Conservation (phyloP, 2,888 invertebrate genomes). For the Macrosoma leucophasiata region DNA sequence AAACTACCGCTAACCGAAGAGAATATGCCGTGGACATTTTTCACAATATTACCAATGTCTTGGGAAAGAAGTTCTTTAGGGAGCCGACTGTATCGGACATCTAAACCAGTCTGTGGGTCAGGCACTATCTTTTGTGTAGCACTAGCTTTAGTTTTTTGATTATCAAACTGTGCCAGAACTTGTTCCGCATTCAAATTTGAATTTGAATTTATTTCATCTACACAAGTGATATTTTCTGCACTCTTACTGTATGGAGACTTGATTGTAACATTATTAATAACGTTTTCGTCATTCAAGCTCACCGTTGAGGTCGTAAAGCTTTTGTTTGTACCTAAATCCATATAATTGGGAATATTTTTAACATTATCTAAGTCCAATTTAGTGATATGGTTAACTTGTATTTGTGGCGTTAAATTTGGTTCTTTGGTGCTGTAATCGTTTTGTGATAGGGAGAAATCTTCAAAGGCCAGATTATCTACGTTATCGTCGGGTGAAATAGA, state of each 20-base stretch:
- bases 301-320: conserved; percentile 44
- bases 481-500: conserved; percentile 3
- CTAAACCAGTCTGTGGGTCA: conserved; percentile 32
- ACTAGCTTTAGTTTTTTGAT: conserved; percentile 47
- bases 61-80: conserved; percentile 60
- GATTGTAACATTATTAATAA: conserved; percentile 27
- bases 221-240: conserved; percentile 51
- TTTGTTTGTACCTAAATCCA: conserved; percentile 19
- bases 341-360: too few species aligned
- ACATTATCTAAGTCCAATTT: too few species aligned
- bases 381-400: too few species aligned
- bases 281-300: conserved; percentile 43
- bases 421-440: too few species aligned
- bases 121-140: conserved; percentile 50
- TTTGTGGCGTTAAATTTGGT: too few species aligned
- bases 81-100: conserved; percentile 42
- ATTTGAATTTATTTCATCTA: conserved; percentile 25
- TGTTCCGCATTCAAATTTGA: conserved; percentile 44
- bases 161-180: conserved; percentile 49
- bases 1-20: conserved; percentile 64
- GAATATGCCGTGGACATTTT: conserved; percentile 70
- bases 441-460: neutral
- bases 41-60: conserved; percentile 63
- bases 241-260: conserved; percentile 48
- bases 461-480: conserved; percentile 8